Percentiles rank a stretch among this genome's conserved stretches.
phyloP scores from a whole-genome alignment of 2,797 vertebrate species.

The Lepilemur ruficaudatus region DNA sequence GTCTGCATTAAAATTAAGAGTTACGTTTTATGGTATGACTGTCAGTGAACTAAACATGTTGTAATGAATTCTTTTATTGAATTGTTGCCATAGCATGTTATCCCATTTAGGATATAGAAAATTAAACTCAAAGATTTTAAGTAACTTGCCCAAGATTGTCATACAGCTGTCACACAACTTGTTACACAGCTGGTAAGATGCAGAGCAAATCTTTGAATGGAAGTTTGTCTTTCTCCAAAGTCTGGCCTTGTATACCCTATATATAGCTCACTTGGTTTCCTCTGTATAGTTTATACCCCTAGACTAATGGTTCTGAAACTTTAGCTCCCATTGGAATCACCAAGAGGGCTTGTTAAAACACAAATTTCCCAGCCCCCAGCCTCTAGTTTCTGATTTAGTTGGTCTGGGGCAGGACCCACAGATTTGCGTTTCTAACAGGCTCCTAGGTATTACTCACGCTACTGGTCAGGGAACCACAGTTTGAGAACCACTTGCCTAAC shows the following conservation, averaged over 20 bases:
- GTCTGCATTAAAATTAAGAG: background rate
- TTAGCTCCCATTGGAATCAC: background rate
- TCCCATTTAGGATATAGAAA: background rate
- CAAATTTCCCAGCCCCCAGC: background rate
- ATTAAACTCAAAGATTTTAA: slow-evolving; percentile 16
- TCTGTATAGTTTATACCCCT: background rate
- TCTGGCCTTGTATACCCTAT: background rate
- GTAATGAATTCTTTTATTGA: background rate
- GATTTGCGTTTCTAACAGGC: background rate
- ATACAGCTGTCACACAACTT: background rate
- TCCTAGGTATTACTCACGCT: background rate
- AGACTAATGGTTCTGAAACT: background rate
- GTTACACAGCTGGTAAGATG: background rate
- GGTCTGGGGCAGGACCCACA: background rate
- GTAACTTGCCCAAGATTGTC: background rate
- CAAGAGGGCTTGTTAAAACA: background rate
- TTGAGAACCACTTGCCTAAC: background rate
- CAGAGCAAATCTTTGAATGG: background rate
- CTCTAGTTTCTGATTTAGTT: background rate
- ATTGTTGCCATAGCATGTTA: background rate
- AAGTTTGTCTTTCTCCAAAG: background rate
- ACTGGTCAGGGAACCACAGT: background rate
- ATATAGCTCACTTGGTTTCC: background rate
- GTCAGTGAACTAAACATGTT: background rate
- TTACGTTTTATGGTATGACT: background rate